These are phyloP conservation scores for Tholera decimalis DNA, from an alignment of 2,888 invertebrate species.

Conservation along the genomic window DNA sequence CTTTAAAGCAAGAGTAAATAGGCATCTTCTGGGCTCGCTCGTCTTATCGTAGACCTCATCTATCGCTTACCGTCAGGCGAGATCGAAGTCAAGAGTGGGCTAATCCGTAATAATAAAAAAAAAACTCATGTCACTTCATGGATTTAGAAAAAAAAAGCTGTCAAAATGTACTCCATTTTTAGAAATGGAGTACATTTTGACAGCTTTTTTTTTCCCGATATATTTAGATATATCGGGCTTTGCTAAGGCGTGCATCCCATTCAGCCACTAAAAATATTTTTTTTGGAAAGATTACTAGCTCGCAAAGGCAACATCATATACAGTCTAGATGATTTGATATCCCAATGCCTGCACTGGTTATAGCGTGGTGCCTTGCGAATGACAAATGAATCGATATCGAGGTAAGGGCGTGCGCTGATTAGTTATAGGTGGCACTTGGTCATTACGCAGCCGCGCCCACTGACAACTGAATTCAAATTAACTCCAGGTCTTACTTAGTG, in stretches of 20 bases:
- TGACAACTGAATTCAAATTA: conserved; percentile 83
- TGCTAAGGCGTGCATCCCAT: conserved; percentile 18
- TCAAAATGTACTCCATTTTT: too few relatives aligned
- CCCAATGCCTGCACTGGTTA: conserved; percentile 56
- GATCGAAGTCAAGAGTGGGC: too few relatives aligned
- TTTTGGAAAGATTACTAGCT: conserved; percentile 29
- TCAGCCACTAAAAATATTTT: conserved; percentile 10
- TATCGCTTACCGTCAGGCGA: too few relatives aligned
- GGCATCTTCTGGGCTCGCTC: too few relatives aligned
- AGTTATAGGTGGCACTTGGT: conserved; percentile 83
- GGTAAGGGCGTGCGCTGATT: conserved; percentile 78
- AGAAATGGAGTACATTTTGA: too few relatives aligned
- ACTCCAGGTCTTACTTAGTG: conserved; percentile 67
- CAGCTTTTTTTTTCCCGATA: not conserved
- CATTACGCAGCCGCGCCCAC: conserved; percentile 82
- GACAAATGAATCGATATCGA: conserved; percentile 82
- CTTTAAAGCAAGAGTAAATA: too few relatives aligned
- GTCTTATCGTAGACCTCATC: too few relatives aligned
- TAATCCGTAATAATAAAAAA: too few relatives aligned
- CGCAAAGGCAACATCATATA: conserved; percentile 33
- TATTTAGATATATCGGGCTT: conserved; percentile 4
- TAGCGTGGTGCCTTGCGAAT: conserved; percentile 61
- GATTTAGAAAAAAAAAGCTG: too few relatives aligned
- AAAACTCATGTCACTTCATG: too few relatives aligned
- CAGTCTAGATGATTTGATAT: conserved; percentile 51